These are phyloP conservation scores for Scrobipalpa costella DNA, from an alignment of 2,888 invertebrate species.

Conservation along the genomic window DNA sequence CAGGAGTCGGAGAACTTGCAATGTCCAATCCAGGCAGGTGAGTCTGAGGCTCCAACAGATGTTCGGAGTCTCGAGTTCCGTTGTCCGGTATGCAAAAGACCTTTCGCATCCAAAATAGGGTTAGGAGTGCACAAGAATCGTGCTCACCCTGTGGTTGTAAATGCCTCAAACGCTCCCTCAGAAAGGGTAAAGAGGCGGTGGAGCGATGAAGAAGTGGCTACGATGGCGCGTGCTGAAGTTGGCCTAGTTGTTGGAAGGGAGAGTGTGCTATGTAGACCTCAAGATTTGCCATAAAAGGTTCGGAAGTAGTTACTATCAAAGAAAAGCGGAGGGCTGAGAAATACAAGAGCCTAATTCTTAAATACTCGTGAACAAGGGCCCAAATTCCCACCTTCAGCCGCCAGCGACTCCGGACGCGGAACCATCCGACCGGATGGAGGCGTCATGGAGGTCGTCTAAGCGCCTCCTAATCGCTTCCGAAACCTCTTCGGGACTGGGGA, in stretches of 20 bases:
- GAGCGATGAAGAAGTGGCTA: too few species aligned
- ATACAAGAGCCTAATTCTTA: not conserved
- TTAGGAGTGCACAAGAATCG: not conserved
- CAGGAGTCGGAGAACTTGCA: not conserved
- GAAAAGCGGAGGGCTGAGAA: not conserved
- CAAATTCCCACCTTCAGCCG: too few species aligned
- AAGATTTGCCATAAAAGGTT: not conserved
- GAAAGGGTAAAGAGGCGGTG: too few species aligned
- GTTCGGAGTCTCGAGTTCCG: not conserved
- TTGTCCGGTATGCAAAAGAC: not conserved
- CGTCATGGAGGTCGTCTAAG: too few species aligned
- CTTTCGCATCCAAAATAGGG: not conserved
- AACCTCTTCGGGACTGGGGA: too few species aligned
- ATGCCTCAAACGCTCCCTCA: not conserved
- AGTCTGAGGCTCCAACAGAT: not conserved
- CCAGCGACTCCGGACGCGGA: too few species aligned
- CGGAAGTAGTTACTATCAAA: not conserved
- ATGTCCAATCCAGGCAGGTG: not conserved
- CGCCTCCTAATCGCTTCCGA: too few species aligned
- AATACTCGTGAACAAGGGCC: too few species aligned
- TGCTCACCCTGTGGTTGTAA: not conserved
- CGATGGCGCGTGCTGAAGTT: not conserved
- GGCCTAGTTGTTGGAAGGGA: not conserved
- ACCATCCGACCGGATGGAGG: too few species aligned
- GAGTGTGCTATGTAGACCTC: not conserved